Evolutionary conservation across 2,113 vertebrate genomes (phyloP).

Genomic region (Coptodon bakossiorum): DNA sequence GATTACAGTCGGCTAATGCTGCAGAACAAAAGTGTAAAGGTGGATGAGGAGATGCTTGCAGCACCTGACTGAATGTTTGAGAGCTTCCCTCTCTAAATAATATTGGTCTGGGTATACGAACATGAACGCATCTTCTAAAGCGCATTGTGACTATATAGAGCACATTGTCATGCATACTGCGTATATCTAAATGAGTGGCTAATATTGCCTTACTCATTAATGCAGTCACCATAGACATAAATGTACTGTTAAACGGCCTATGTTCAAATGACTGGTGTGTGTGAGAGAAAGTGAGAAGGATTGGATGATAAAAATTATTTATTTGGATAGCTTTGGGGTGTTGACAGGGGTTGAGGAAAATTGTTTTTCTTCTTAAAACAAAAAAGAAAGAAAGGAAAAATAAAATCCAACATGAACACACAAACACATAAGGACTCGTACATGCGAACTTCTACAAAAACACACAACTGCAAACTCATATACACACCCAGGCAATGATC

Average conservation of each 20-base stretch:
- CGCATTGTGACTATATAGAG: neutral
- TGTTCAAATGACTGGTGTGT: neutral
- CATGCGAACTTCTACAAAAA: neutral
- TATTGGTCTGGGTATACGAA: neutral
- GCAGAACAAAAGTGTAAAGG: conserved; percentile 25
- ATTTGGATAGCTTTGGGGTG: conserved; percentile 36
- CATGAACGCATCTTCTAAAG: neutral
- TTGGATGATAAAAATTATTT: neutral
- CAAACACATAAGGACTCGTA: neutral
- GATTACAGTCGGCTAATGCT: conserved; percentile 39
- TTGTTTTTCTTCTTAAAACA: neutral
- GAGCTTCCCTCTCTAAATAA: conserved; percentile 28
- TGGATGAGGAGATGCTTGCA: neutral
- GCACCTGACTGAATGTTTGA: conserved; percentile 49
- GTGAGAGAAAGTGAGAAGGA: neutral
- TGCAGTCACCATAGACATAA: neutral
- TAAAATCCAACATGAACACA: neutral
- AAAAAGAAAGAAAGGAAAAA: neutral
- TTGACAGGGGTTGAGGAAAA: conserved; percentile 17
- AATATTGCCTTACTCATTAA: neutral
- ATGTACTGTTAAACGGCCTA: neutral
- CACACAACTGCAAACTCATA: neutral
- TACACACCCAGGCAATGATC: conserved; percentile 18
- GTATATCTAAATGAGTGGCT: neutral
- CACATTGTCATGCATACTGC: neutral